Evolutionary conservation across 2,797 vertebrate genomes (phyloP).

Genomic region (Sphaeramia orbicularis): DNA sequence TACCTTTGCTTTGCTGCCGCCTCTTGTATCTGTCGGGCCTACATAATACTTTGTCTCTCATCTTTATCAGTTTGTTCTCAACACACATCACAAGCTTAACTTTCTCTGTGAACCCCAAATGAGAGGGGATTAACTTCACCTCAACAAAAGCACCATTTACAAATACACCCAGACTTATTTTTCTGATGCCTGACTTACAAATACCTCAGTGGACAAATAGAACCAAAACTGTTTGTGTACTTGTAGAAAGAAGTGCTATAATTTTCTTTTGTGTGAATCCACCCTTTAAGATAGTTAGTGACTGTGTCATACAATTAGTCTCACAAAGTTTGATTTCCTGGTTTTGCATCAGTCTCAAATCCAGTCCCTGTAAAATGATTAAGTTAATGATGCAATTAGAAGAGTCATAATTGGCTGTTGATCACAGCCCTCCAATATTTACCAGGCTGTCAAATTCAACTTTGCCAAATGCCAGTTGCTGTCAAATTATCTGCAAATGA

Average conservation of each 20-base stretch:
- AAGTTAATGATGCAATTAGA: constrained; percentile 49
- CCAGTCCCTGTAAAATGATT: constrained; percentile 45
- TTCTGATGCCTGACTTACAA: too few relatives aligned
- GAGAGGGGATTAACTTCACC: too few relatives aligned
- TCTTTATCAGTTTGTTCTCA: constrained; percentile 1
- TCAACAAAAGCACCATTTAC: too few relatives aligned
- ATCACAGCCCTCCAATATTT: constrained; percentile 39
- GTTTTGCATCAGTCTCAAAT: constrained; percentile 38
- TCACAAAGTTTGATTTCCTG: constrained; percentile 41
- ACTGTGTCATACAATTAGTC: not conserved
- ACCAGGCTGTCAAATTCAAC: constrained; percentile 41
- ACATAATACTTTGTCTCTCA: not conserved
- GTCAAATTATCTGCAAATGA: constrained; percentile 51
- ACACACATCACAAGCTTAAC: not conserved
- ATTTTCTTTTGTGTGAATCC: not conserved
- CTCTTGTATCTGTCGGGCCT: constrained; percentile 11
- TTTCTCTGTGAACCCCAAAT: not conserved
- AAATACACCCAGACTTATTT: too few relatives aligned
- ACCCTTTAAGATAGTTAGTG: constrained; percentile 1
- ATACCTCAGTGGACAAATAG: too few relatives aligned
- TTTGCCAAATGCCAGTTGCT: constrained; percentile 34
- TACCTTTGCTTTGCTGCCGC: constrained; percentile 18
- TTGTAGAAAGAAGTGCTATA: too few relatives aligned
- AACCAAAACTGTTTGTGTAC: too few relatives aligned
- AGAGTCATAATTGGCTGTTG: constrained; percentile 46